Base-by-base conservation (phyloP, 2,888 invertebrate species). In the Dione juno region DNA sequence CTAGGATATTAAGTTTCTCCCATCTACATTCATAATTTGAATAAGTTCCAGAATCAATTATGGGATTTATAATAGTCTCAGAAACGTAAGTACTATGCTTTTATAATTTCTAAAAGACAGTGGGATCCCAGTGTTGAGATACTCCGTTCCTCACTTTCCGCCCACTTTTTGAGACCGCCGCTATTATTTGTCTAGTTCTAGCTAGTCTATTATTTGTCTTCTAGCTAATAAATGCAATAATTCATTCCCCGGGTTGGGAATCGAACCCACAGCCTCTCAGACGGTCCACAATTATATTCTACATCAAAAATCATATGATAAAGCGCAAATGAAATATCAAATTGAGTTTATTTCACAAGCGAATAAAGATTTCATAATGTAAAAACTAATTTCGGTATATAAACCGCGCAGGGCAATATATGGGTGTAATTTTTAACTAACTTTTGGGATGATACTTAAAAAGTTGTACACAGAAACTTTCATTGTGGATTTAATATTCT, bases 381-480 rank as follows among this genome's bases (percentile, higher is more conserved):
- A 61, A 67, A 67, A 69, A 70, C 59, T 67, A 70, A 70, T 70
- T 70, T 59, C 37, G 59, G 58, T 52, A 66, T 59, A 52, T 53
- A 19, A 52, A 66, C 52, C 70, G 52, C 52, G 35, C 59, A 13
- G 66, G 59, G 69, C 37, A 50, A 67, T 59, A 66, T 59, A 67
- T 50, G 45, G 61, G 45, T 59, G 58, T 43, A 66, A 67, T 61
- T 70, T 41, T 57, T 40, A 19, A 58, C 65, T 48, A 68, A 61
- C 53, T 68, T 52, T 54, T 53, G 61, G 63, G 52, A 28, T 3
- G 5, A 28, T 2, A 68, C 52, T 35, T 14, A n/a, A 37, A 35
- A 58, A 58, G 40, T 50, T 50, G 50, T 50, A 11, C 19, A 16
- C 11, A 41, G 40, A 28, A 28, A 28, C 28, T 16, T 41, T 21